Conservation (phyloP, 2,797 vertebrate species). For the Falco columbarius region DNA sequence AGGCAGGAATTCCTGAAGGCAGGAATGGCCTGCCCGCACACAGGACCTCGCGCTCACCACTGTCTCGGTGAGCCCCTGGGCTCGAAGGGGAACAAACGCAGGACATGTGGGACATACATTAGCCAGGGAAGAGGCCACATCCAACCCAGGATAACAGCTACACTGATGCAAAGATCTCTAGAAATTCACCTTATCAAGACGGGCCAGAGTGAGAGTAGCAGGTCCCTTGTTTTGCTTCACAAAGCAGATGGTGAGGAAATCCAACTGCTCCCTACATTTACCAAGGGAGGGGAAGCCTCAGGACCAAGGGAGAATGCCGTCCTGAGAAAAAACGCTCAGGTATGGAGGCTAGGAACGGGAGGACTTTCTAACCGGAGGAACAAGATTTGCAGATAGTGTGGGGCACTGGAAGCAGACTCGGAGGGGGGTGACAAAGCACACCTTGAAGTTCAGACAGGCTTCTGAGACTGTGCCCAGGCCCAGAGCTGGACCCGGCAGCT, state of each 20-base stretch:
- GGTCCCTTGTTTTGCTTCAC: background rate
- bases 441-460: background rate
- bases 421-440: background rate
- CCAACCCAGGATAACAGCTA: background rate
- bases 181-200: background rate
- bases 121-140: background rate
- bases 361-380: background rate
- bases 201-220: background rate
- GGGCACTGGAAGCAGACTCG: background rate
- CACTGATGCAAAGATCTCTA: rapidly evolving
- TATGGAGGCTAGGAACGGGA: rapidly evolving
- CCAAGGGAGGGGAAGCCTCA: background rate
- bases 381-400: rapidly evolving
- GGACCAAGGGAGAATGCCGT: rapidly evolving
- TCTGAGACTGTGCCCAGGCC: background rate
- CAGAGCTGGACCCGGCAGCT: background rate
- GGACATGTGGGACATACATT: background rate
- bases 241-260: background rate
- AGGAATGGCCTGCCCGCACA: rapidly evolving
- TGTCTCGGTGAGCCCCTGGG: rapidly evolving
- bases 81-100: background rate
- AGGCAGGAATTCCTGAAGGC: background rate
- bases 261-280: background rate
- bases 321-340: background rate
- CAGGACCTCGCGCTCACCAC: rapidly evolving